A percentile compares a stretch with the other conserved stretches of the same genome.
Evolutionary conservation across 2,113 vertebrate species (phyloP).

Genomic region (Pongo abelii): DNA sequence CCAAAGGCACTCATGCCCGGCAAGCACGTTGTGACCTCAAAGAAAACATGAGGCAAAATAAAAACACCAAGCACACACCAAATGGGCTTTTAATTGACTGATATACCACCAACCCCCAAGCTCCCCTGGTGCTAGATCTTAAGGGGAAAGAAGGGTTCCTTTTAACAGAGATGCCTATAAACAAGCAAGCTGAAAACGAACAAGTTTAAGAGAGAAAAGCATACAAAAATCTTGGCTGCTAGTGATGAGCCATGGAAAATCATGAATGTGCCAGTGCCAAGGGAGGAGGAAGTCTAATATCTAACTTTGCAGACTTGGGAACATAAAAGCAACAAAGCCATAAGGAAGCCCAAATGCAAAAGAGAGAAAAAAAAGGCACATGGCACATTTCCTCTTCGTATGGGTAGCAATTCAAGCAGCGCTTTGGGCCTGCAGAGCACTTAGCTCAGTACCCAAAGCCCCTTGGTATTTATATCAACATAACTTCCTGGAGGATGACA

Average conservation of each 20-base stretch:
- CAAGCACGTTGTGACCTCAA: slow-evolving; percentile 53
- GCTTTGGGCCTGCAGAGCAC: slow-evolving; percentile 31
- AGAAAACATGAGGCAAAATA: slow-evolving; percentile 60
- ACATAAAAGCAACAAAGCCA: slow-evolving; percentile 82
- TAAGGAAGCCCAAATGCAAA: slow-evolving; percentile 67
- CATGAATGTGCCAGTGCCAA: slow-evolving; percentile 73
- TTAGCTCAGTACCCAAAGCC: neutral
- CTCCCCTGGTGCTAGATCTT: slow-evolving; percentile 11
- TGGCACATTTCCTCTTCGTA: slow-evolving; percentile 69
- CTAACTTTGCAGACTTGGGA: slow-evolving; percentile 78
- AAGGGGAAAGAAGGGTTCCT: slow-evolving; percentile 36
- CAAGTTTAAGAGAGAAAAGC: slow-evolving; percentile 65
- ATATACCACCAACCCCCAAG: slow-evolving; percentile 20
- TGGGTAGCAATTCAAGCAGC: slow-evolving; percentile 64
- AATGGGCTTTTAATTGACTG: slow-evolving; percentile 49
- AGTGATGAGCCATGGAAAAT: slow-evolving; percentile 72
- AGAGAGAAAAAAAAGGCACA: slow-evolving; percentile 58
- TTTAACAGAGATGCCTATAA: slow-evolving; percentile 68
- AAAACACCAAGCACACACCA: slow-evolving; percentile 46
- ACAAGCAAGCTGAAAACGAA: slow-evolving; percentile 66
- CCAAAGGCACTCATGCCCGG: neutral
- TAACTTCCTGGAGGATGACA: slow-evolving; percentile 61
- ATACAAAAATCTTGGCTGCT: slow-evolving; percentile 73
- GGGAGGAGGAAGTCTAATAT: slow-evolving; percentile 82
- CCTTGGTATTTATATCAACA: slow-evolving; percentile 57